A percentile compares a stretch with the other conserved stretches of the same genome.
These are phyloP conservation scores for Clepsis dumicolana DNA, from an alignment of 2,888 invertebrate species.

Conservation along the genomic window DNA sequence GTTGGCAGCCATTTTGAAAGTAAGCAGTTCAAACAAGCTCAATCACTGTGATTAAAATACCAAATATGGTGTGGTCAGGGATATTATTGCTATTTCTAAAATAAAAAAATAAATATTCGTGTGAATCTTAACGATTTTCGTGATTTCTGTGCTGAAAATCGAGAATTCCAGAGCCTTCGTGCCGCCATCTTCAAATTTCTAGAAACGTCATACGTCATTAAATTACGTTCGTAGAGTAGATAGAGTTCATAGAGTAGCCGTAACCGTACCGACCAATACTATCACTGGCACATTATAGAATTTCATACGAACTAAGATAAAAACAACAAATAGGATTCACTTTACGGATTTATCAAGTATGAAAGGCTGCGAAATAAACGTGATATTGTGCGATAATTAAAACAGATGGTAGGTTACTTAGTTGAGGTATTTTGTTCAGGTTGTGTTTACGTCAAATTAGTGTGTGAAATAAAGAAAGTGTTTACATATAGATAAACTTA, in stretches of 20 bases:
- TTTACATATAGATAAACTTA: no score
- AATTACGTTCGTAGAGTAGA: background rate
- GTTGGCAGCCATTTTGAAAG: slow-evolving; percentile 39
- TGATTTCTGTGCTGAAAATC: background rate
- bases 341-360: background rate
- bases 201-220: slow-evolving; percentile 1
- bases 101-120: background rate
- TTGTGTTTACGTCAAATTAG: background rate
- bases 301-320: background rate
- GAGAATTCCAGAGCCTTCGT: background rate
- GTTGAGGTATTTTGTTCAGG: background rate
- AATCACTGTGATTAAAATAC: slow-evolving; percentile 2
- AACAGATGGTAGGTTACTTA: background rate
- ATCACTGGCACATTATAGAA: background rate
- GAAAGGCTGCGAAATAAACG: background rate
- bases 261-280: background rate
- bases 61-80: background rate
- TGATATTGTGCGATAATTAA: background rate
- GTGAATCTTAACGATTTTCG: background rate
- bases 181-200: slow-evolving; percentile 31
- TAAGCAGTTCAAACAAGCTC: slow-evolving; percentile 2
- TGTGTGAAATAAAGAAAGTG: background rate
- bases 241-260: background rate
- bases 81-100: background rate
- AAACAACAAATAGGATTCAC: background rate